Percentiles rank a stretch among this genome's conserved stretches.
phyloP scores from a whole-genome alignment of 2,797 vertebrate species.

The Danio tinwini region DNA sequence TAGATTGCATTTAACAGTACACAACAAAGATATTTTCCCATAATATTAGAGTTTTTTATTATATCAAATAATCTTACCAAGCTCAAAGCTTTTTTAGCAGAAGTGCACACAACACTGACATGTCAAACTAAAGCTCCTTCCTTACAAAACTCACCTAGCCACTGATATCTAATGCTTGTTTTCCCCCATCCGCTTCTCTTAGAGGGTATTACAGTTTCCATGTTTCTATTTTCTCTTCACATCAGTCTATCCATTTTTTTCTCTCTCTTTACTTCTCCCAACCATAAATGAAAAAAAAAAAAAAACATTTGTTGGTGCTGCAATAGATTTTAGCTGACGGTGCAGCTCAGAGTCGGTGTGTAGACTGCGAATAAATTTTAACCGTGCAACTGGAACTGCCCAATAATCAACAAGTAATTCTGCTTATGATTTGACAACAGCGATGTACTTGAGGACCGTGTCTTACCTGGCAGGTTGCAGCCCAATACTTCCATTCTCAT shows the following conservation, averaged over 20 bases:
- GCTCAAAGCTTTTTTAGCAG: no score
- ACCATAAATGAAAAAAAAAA: background rate
- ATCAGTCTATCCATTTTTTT: background rate
- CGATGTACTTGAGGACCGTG: background rate
- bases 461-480: constrained; percentile 93
- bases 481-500: constrained; percentile 97
- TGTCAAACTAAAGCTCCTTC: background rate
- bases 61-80: background rate
- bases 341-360: background rate
- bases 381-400: constrained; percentile 10
- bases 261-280: background rate
- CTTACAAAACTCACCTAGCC: background rate
- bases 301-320: background rate
- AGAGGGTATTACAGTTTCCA: background rate
- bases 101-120: background rate
- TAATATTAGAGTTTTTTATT: background rate
- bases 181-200: background rate
- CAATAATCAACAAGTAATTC: background rate
- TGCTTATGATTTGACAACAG: background rate
- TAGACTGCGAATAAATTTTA: background rate
- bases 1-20: background rate
- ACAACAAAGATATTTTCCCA: background rate
- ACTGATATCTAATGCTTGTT: constrained; percentile 6
- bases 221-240: constrained; percentile 28
- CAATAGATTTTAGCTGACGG: constrained; percentile 20